These are phyloP conservation scores for Mormyrus hasselquistii DNA, from an alignment of 2,797 vertebrate genomes.

Conservation along the genomic window DNA sequence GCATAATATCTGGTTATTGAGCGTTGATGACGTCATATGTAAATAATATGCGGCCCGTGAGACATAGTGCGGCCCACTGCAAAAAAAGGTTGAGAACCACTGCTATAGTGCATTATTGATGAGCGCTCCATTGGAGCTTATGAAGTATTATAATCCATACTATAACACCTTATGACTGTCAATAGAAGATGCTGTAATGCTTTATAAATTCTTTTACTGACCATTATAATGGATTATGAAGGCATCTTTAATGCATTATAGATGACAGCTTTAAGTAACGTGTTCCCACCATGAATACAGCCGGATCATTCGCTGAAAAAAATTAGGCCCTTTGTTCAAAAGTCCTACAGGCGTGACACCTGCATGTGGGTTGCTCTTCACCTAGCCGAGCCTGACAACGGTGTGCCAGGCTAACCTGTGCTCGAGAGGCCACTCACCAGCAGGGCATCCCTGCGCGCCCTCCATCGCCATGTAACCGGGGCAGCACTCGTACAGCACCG, in stretches of 20 bases:
- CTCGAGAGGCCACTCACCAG: constrained; percentile 63
- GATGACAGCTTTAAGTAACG: not conserved
- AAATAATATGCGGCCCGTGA: no score
- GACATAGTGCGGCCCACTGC: no score
- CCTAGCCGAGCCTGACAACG: not conserved
- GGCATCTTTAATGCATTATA: not conserved
- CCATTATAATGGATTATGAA: not conserved
- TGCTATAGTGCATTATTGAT: not conserved
- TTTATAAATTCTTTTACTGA: not conserved
- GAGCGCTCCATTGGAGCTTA: not conserved
- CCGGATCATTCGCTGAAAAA: not conserved
- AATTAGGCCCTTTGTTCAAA: not conserved
- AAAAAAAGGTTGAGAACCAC: no score
- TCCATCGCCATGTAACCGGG: constrained; percentile 90
- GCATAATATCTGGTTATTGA: no score
- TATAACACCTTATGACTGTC: not conserved
- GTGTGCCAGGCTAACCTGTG: not conserved
- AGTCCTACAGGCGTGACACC: not conserved
- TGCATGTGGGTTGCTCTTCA: no score
- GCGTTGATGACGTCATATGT: no score
- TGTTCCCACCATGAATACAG: not conserved
- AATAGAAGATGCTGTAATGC: not conserved
- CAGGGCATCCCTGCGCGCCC: constrained; percentile 78
- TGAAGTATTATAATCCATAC: not conserved
- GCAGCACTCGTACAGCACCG: constrained; percentile 86